Conservation (phyloP, 92 coral and sea anemone species). For the Epizoanthus scotinus region DNA sequence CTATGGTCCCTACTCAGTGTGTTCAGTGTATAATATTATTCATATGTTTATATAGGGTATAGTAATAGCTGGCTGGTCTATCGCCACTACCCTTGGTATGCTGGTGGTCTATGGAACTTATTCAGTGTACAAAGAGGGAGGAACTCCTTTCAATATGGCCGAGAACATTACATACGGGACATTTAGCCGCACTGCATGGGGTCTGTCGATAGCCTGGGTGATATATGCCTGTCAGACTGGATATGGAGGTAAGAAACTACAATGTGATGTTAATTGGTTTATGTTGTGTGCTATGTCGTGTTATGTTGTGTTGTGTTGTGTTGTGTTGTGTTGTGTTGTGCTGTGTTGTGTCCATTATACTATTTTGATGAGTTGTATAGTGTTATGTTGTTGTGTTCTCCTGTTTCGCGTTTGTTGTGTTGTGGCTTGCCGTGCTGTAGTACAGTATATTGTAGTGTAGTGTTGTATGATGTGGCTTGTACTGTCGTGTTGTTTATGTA, state of each 20-base stretch:
- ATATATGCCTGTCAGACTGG: conserved; percentile 81
- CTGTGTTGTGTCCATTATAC: not conserved
- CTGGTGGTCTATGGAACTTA: conserved; percentile 70
- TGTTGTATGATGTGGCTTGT: no score
- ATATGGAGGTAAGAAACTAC: conserved; percentile 64
- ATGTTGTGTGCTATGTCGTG: no score
- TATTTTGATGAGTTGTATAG: not conserved
- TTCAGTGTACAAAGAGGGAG: conserved; percentile 43
- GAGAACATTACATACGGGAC: conserved; percentile 72
- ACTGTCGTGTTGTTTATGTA: not conserved
- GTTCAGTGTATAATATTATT: not conserved
- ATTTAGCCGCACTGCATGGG: conserved; percentile 68
- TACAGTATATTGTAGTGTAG: no score
- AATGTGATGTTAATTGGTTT: not conserved
- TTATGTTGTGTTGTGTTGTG: not conserved
- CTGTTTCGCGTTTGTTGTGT: no score
- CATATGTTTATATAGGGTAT: conserved; percentile 31
- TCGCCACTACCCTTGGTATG: conserved; percentile 52
- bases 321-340: not conserved
- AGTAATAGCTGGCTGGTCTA: conserved; percentile 59
- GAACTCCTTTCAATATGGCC: conserved; percentile 55
- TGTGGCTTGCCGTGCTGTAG: not conserved
- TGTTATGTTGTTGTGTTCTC: not conserved
- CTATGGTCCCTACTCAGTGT: no score
- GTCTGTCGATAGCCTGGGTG: conserved; percentile 83